These are phyloP conservation scores for Coreoperca whiteheadi DNA, from an alignment of 2,113 vertebrate species.

Conservation along the genomic window DNA sequence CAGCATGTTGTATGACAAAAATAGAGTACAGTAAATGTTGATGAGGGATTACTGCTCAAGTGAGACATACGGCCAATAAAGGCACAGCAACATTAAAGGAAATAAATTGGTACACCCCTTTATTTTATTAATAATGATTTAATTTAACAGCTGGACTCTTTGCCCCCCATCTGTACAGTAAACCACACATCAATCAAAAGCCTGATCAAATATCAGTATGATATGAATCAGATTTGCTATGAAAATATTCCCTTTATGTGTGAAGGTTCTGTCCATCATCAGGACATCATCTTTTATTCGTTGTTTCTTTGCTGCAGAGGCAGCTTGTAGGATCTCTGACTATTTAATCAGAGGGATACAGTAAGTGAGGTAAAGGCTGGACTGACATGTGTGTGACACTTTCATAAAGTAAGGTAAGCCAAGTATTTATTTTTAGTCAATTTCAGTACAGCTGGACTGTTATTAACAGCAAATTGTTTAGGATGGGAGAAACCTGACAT, in stretches of 20 bases:
- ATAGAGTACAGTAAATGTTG: not conserved
- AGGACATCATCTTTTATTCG: slow-evolving; percentile 70
- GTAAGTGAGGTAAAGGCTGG: slow-evolving; percentile 18
- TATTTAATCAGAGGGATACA: slow-evolving; percentile 42
- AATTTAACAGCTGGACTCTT: slow-evolving; percentile 12
- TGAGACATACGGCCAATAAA: not conserved
- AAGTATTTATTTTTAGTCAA: slow-evolving; percentile 20
- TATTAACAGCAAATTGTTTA: not conserved
- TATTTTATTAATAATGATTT: slow-evolving; percentile 24
- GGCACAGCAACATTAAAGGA: slow-evolving; percentile 4
- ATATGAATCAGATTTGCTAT: slow-evolving; percentile 33
- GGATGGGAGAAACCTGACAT: no score
- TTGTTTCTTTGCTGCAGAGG: slow-evolving; percentile 53
- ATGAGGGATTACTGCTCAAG: not conserved
- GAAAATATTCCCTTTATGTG: slow-evolving; percentile 56
- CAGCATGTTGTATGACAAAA: not conserved
- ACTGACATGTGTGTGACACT: slow-evolving; percentile 7
- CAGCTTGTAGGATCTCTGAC: slow-evolving; percentile 8
- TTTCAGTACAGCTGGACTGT: not conserved
- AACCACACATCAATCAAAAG: slow-evolving; percentile 34
- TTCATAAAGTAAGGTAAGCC: slow-evolving; percentile 1
- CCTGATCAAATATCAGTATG: slow-evolving; percentile 31
- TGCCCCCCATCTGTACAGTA: not conserved
- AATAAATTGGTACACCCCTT: not conserved
- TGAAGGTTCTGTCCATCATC: slow-evolving; percentile 55